A percentile compares a stretch with the other conserved stretches of the same genome.
Conservation (phyloP, 2,888 invertebrate genomes). For the Hypercompe scribonia region DNA sequence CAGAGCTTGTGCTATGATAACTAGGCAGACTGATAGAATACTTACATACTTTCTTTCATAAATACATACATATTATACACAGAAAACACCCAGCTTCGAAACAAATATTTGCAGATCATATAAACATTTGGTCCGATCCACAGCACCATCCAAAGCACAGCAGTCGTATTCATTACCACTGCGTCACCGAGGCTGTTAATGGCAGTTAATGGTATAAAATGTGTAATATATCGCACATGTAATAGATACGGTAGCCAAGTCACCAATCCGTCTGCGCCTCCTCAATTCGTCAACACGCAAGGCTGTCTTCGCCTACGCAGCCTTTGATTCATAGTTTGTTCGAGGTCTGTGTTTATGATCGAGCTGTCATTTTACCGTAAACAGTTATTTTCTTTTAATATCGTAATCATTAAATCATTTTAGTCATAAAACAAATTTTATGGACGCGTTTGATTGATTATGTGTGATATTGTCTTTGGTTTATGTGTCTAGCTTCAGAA, state of each 20-base stretch:
- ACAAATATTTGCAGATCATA: no score
- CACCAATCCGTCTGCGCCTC: constrained; percentile 18
- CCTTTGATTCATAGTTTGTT: constrained; percentile 34
- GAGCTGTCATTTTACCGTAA: constrained; percentile 21
- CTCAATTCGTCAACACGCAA: constrained; percentile 21
- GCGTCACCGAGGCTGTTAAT: no score
- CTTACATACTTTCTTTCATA: no score
- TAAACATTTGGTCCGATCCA: no score
- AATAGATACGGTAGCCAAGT: constrained; percentile 15
- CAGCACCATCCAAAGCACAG: no score
- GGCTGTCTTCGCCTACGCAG: constrained; percentile 42
- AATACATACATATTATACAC: no score
- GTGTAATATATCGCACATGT: neutral
- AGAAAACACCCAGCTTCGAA: no score
- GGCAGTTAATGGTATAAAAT: neutral
- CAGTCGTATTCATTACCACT: no score
- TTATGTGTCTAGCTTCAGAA: neutral
- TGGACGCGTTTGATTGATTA: neutral
- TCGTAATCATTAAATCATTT: neutral
- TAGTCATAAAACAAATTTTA: neutral
- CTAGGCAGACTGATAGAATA: no score
- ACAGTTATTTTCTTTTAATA: neutral
- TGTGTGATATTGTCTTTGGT: neutral
- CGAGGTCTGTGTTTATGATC: constrained; percentile 28
- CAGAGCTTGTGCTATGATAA: no score